Base-by-base conservation (phyloP, 2,888 invertebrate species). In the Dugesia japonica region DNA sequence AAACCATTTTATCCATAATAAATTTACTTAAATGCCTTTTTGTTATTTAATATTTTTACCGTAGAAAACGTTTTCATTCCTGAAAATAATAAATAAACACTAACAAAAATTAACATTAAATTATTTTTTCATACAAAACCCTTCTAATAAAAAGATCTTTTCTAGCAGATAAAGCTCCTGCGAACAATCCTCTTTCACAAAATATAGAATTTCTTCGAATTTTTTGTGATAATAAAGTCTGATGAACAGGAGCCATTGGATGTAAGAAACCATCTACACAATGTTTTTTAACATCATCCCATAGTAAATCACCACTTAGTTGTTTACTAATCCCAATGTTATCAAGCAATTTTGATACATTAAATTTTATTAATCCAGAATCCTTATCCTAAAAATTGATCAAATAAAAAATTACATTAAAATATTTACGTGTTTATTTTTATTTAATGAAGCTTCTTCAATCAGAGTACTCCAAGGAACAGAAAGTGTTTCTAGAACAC, bases 381-480 rank as follows among this genome's bases (percentile, higher is more conserved):
- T 20, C n/a, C 17, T 4, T n/a, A 23, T 56, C 56, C 56, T 56
- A 56, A n/a, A 56, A 9, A 20, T 56, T n/a, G 17, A 23, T 56
- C 4, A 56, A 56, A 9, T 7, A 20, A n/a, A 4, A 4, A 56
- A 56, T 56, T 56, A 4, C 56, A 31, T 7, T 31, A 4, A 13
- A 31, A 31, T 4, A 13, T 31, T 31, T 31, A 31, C 31, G 4
- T 31, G 31, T 56, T 56, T 56, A n/a, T 56, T 56, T 23, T 56
- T 56, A 56, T 56, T 56, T n/a, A 56, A 56, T n/a, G 56, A 56
- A 1, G 56, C 56, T 26, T 75, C 75, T 27, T 75, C 75, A 23
- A 75, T 56, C 56, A 75, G 71, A 7, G 71, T 42, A 1, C 56
- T 75, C 75, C 75, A 75, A 28, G 75, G 75, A 23, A 75, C 75